Evolutionary conservation across 2,113 vertebrate genomes (phyloP).

Genomic region (Struthio camelus): DNA sequence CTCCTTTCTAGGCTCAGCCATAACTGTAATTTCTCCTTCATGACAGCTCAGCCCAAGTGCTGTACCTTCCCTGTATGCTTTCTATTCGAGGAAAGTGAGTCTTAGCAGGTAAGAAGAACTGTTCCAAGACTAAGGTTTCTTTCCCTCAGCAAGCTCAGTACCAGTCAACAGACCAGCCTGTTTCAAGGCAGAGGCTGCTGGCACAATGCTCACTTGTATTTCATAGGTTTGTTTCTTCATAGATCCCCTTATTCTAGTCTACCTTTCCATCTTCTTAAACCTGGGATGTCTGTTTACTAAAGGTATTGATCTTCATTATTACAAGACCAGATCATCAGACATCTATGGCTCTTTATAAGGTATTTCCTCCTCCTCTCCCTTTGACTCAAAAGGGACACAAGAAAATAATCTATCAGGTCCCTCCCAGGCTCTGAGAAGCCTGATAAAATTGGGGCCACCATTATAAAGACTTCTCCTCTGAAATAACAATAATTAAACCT

Average conservation of each 20-base stretch:
- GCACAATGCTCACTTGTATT: neutral
- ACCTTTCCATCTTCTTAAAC: slow-evolving; percentile 17
- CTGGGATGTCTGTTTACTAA: neutral
- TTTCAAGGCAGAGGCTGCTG: neutral
- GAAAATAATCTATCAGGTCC: neutral
- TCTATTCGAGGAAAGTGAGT: neutral
- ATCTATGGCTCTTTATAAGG: neutral
- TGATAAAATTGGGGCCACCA: neutral
- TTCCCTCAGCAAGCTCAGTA: neutral
- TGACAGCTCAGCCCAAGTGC: neutral
- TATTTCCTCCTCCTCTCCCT: neutral
- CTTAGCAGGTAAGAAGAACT: slow-evolving; percentile 5
- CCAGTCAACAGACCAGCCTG: neutral
- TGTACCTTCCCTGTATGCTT: neutral
- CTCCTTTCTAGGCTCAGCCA: neutral
- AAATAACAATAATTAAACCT: neutral
- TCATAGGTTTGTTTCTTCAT: slow-evolving; percentile 18
- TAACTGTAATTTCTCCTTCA: neutral
- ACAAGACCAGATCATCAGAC: slow-evolving; percentile 8
- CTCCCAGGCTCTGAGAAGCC: neutral
- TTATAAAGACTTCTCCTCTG: no score
- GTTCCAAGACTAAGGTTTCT: neutral
- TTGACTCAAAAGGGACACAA: neutral
- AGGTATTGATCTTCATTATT: neutral
- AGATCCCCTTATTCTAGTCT: neutral